Evolutionary conservation across 2,888 invertebrate species (phyloP), one percentile per base, ranked within the genome.

Genomic region (Cosmia trapezina): DNA sequence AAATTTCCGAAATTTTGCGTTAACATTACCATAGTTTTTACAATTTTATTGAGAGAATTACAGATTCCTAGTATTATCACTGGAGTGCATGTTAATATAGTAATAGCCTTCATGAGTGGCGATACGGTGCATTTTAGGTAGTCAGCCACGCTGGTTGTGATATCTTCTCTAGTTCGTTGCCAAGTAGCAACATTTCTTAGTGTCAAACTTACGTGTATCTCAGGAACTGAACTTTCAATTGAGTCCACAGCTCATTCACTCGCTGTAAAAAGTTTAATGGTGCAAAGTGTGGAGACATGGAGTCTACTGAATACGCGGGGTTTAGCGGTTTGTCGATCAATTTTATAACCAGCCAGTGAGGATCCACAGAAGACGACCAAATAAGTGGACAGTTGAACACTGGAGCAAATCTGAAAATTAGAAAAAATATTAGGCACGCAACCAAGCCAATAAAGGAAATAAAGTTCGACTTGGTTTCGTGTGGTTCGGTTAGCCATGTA

Each of bases 231-330:
- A 74, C 11, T 60, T 67, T 76, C 4, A 88, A 9, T 22, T 84
- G 83, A 0, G 4, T 63, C 83, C 85, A 87, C 4, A 94, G 79
- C 67, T 92, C 89, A 6, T 67, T 37, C 0, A 88, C 80, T 8
- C 94, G 87, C 70, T 92, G 87, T 9, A 5, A n/a, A 56, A 95
- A 94, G 0, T 81, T 84, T 19, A 92, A 88, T 0, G 94, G 94
- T 9, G 89, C 82, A 0, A 84, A 14, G 22, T 83, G 76, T 0
- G 68, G 14, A 1, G 89, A 87, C 12, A 84, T 49, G 1, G 73
- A 47, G 51, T 91, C 89, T 3, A 88, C 73, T 2, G 85, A 83
- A 65, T 93, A 93, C 0, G 93, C 88, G 4, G 95, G 93, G 73
- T 92, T 93, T 0, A 89, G 76, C 1, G 73, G 51, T 57, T 91